Evolutionary conservation across 2,797 vertebrate genomes (phyloP), one percentile per base, ranked within the genome.

Genomic region (Anguilla obscura): DNA sequence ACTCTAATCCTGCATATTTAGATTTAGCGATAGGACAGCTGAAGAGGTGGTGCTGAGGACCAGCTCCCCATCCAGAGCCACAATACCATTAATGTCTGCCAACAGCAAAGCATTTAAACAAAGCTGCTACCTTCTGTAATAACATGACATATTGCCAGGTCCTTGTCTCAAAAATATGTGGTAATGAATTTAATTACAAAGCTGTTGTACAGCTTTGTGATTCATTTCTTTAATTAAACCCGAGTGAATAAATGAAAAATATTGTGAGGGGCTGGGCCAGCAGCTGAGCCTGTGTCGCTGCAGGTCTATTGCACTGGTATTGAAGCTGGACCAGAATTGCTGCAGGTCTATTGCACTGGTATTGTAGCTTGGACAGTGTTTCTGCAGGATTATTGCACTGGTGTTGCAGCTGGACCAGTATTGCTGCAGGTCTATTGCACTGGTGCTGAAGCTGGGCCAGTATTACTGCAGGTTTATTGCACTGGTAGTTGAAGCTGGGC

Each of bases 241-340:
- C 96, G 96, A 96, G 95, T 96, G 96, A 97, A 96, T 96, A 96
- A 96, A 96, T 96, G 95, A 96, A 96, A 96, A 96, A 95, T 96
- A 96, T 95, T 94, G 95, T 93, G 94, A 94, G 93, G 93, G 93
- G 93, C 95, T 96, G 54, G 21, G 10, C 95, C 94, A 33, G 93
- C 96, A 94, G 95, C 93, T 95, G 94, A 93, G 93, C 36, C 80
- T 76, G 92, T 92, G n/a, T 60, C 21, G 60, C 21, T 66, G 60
- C 3, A n/a, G 8, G 21, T n/a, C 58, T 2, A 60, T 18, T 60
- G 60, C 60, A 66, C 60, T 66, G 60, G 21, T 66, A 6, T 8
- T 66, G 60, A 66, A 66, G 21, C 21, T 66, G 21, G 4, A 24
- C 60, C 12, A 16, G 60, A 8, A 24, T 27, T 66, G 60, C 21